Percentiles rank a stretch among this genome's conserved stretches.
Evolutionary conservation across 1,140 invertebrate species (phyloP).

Genomic region (Ditylenchus dipsaci): DNA sequence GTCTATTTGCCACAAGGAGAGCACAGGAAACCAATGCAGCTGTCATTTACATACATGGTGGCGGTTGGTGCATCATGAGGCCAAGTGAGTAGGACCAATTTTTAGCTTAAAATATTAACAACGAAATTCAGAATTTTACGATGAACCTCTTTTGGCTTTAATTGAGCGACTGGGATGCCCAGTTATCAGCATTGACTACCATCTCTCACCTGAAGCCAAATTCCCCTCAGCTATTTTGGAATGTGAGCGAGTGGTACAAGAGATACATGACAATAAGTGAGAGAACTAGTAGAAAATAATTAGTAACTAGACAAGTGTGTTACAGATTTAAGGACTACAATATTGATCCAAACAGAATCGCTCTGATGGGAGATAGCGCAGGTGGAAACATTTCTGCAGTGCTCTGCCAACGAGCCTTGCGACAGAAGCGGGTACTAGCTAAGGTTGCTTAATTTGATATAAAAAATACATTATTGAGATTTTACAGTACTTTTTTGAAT

Average conservation of each 20-base stretch:
- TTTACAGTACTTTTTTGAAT: too few species aligned
- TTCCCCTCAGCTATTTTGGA: slow-evolving; percentile 51
- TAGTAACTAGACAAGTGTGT: not conserved
- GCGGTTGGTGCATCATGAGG: slow-evolving; percentile 50
- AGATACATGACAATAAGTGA: slow-evolving; percentile 44
- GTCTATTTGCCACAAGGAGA: slow-evolving; percentile 43
- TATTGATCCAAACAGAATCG: slow-evolving; percentile 39
- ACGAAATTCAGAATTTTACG: slow-evolving; percentile 34
- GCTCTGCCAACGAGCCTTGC: slow-evolving; percentile 32
- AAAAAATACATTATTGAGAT: slow-evolving; percentile 14
- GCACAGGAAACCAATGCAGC: slow-evolving; percentile 29
- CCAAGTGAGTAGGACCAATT: slow-evolving; percentile 26
- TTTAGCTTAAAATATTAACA: too few species aligned
- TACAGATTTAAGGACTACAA: slow-evolving; percentile 14
- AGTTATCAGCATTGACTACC: slow-evolving; percentile 51
- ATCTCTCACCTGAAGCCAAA: slow-evolving; percentile 50
- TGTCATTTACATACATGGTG: slow-evolving; percentile 55
- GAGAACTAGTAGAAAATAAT: too few species aligned
- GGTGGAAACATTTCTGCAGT: slow-evolving; percentile 44
- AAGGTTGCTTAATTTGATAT: slow-evolving; percentile 10
- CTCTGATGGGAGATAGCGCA: slow-evolving; percentile 43
- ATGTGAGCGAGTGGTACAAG: slow-evolving; percentile 47
- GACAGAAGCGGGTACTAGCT: not conserved
- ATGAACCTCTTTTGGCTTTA: slow-evolving; percentile 37
- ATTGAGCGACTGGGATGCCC: slow-evolving; percentile 36